Evolutionary conservation across 2,113 vertebrate genomes (phyloP), one percentile per base, ranked within the genome.

Genomic region (Myanophis thanlyinensis): DNA sequence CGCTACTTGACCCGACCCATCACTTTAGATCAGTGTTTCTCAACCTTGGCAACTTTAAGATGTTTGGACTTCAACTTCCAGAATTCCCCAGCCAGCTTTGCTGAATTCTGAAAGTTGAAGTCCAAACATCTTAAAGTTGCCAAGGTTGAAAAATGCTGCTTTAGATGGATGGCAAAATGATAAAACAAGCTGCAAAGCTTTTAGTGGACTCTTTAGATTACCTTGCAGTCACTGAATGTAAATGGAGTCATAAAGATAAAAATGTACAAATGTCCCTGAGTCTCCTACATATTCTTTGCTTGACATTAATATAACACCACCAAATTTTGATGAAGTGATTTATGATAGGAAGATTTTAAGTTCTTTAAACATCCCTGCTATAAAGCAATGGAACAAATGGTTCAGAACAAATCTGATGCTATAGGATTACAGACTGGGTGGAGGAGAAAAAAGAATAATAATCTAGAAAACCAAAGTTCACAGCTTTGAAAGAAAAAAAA

Each of bases 121-220:
- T n/a, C n/a, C n/a, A n/a, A n/a, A n/a, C n/a, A n/a, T n/a, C n/a
- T n/a, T n/a, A n/a, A n/a, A n/a, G n/a, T n/a, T n/a, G n/a, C n/a
- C n/a, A n/a, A n/a, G n/a, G n/a, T n/a, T n/a, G n/a, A n/a, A n/a
- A n/a, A n/a, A n/a, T n/a, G n/a, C n/a, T n/a, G n/a, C n/a, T n/a
- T n/a, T n/a, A 95, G 94, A 96, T 94, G 93, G 96, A 96, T 95
- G 95, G 93, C 92, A 95, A 95, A 97, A 96, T 96, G 95, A 97
- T 96, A 95, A 96, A 96, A 92, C 95, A 96, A 95, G 94, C 0
- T 93, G 92, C 94, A 95, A 96, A 94, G 95, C 95, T 97, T 97
- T 97, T 95, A 97, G 96, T 90, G 92, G 92, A 92, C 94, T n/a
- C 93, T 93, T 93, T 90, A 62, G 52, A 94, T 95, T 93, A 85